Evolutionary conservation across 2,797 vertebrate genomes (phyloP).

Genomic region (Perodicticus potto): DNA sequence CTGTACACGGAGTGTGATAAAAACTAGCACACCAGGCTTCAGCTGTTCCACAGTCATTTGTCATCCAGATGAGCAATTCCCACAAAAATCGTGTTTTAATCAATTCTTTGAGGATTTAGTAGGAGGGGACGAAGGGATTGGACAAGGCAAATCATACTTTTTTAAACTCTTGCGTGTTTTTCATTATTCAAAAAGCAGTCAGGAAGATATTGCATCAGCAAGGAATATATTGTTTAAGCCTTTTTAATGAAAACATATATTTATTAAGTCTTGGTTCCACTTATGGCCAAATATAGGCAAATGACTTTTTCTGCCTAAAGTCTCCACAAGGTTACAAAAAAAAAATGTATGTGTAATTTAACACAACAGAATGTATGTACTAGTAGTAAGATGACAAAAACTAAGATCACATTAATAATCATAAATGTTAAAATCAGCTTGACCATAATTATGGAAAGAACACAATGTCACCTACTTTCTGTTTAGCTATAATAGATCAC

Average conservation of each 20-base stretch:
- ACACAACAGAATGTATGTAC: not conserved
- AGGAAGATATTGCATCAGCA: not conserved
- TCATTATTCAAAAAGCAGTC: not conserved
- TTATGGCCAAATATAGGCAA: not conserved
- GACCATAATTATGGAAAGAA: not conserved
- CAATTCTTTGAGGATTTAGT: slow-evolving; percentile 42
- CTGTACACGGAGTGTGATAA: not conserved
- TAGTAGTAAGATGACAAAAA: slow-evolving; percentile 16
- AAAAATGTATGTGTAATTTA: not conserved
- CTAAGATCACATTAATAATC: not conserved
- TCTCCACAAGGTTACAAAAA: not conserved
- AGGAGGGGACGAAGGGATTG: not conserved
- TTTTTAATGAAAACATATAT: slow-evolving; percentile 15
- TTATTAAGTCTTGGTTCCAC: not conserved
- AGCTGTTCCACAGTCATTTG: not conserved
- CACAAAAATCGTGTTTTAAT: slow-evolving; percentile 7
- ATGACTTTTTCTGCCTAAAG: not conserved
- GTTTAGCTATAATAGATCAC: not conserved
- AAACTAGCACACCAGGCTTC: not conserved
- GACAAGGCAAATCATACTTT: not conserved
- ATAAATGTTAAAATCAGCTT: not conserved
- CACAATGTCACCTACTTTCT: not conserved
- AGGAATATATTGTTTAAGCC: not conserved
- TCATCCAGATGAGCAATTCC: slow-evolving; percentile 35
- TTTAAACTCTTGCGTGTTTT: not conserved